Evolutionary conservation across 2,888 invertebrate species (phyloP).

Genomic region (Aphidoletes aphidimyza): DNA sequence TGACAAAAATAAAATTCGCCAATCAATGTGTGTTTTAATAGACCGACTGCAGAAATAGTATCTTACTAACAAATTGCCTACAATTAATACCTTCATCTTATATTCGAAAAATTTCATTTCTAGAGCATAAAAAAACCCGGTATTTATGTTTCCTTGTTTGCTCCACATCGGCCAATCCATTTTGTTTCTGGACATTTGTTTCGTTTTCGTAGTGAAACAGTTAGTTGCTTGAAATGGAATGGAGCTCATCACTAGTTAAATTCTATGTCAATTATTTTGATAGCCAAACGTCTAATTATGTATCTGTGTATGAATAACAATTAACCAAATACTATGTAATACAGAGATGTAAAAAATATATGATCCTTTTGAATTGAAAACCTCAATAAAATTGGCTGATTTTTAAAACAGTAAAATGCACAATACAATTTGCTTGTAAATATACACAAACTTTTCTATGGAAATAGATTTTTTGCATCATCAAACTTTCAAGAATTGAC

Average conservation of each 20-base stretch:
- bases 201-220: neutral
- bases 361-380: neutral
- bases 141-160: too few species aligned
- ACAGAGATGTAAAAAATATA: neutral
- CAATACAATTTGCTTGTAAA: neutral
- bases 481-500: too few species aligned
- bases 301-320: neutral
- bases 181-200: neutral
- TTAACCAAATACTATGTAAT: neutral
- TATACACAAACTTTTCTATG: neutral
- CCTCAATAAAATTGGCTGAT: conserved; percentile 1
- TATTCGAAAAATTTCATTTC: too few species aligned
- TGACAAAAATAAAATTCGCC: too few species aligned
- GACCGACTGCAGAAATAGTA: too few species aligned
- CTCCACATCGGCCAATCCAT: neutral
- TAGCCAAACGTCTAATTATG: neutral
- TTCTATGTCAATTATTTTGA: conserved; percentile 48
- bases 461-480: neutral
- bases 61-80: too few species aligned
- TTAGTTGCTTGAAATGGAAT: conserved; percentile 42
- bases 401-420: neutral
- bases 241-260: conserved; percentile 6
- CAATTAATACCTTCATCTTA: too few species aligned
- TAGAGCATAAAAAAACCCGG: too few species aligned
- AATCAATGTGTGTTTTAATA: too few species aligned